phyloP scores from a whole-genome alignment of 2,113 vertebrate species.

The Pogona vitticeps region DNA sequence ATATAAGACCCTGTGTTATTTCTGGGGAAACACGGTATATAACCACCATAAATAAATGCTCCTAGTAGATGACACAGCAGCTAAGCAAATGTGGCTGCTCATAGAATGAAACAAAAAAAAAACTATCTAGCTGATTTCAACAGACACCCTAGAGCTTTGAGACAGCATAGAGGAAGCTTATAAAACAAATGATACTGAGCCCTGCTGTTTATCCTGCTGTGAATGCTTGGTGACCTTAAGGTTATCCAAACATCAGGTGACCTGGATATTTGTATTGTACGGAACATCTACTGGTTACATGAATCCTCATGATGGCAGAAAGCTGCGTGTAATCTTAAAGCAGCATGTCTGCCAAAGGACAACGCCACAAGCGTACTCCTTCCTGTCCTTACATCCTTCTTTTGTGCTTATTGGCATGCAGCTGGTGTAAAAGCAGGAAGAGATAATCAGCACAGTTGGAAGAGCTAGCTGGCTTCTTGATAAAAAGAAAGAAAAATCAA shows the following conservation, averaged over 20 bases:
- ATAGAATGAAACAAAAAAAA: not conserved
- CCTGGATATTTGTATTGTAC: not conserved
- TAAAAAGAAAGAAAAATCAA: not conserved
- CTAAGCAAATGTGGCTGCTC: not conserved
- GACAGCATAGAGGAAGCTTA: constrained; percentile 6
- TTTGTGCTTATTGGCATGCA: constrained; percentile 45
- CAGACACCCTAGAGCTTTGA: not conserved
- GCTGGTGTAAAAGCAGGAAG: constrained; percentile 48
- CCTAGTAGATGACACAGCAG: not conserved
- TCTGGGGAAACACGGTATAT: too few relatives aligned
- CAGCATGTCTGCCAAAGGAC: constrained; percentile 22
- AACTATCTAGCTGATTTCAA: constrained; percentile 9
- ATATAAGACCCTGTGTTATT: too few relatives aligned
- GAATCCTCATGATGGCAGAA: not conserved
- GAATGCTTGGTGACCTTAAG: constrained; percentile 21
- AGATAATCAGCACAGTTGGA: constrained; percentile 36
- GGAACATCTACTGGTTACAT: not conserved
- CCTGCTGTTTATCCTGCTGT: constrained; percentile 6
- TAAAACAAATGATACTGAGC: constrained; percentile 13
- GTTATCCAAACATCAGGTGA: not conserved
- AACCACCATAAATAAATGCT: not conserved
- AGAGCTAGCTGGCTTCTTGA: constrained; percentile 29
- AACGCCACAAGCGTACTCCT: constrained; percentile 1
- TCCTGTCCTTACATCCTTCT: constrained; percentile 42
- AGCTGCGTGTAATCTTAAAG: constrained; percentile 36